Base-by-base conservation (phyloP, 2,888 invertebrate genomes). In the Melinaea marsaeus region DNA sequence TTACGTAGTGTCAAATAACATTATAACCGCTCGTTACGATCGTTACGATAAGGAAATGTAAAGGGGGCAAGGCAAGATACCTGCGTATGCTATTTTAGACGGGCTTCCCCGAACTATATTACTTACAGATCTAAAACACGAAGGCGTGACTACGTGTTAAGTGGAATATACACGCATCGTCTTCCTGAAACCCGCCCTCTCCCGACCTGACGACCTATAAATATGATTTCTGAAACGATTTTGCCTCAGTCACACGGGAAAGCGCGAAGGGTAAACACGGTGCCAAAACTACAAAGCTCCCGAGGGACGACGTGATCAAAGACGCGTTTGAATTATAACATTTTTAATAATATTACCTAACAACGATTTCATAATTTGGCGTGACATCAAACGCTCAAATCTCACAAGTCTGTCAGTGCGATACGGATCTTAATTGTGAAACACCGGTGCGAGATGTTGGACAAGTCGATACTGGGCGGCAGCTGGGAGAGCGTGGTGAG, bases 401-500 rank as follows among this genome's bases (percentile, higher is more conserved):
- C 45, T 55, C 57, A 22, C 22, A 22, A 22, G 64, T 55, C 54
- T 54, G 48, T 42, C 42, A 56, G 45, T 56, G 68, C 68, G 69
- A 61, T 67, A 65, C 62, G 54, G 56, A 64, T 68, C 73, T 72
- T 73, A 71, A 74, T 74, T 75, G 79, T 78, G 76, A 65, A 60
- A 65, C 72, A 75, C 70, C 71, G 71, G 74, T 74, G 75, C 68
- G 83, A 77, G 54, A 90, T 90, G 90, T 83, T 90, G 89, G 90
- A 90, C 83, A 88, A 85, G 76, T 80, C 83, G 58, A 79, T 85
- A 68, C 68, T 90, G 69, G 89, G 90, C 67, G 88, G 87, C 75
- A 90, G 90, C 80, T 90, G 88, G 90, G 90, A 90, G 76, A 90
- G 90, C 74, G 88, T 90, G 83, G 90, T 90, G 80, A 86, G 90